These are phyloP conservation scores for Butastur rufipennis DNA, from an alignment of 2,113 vertebrate species.

Conservation along the genomic window DNA sequence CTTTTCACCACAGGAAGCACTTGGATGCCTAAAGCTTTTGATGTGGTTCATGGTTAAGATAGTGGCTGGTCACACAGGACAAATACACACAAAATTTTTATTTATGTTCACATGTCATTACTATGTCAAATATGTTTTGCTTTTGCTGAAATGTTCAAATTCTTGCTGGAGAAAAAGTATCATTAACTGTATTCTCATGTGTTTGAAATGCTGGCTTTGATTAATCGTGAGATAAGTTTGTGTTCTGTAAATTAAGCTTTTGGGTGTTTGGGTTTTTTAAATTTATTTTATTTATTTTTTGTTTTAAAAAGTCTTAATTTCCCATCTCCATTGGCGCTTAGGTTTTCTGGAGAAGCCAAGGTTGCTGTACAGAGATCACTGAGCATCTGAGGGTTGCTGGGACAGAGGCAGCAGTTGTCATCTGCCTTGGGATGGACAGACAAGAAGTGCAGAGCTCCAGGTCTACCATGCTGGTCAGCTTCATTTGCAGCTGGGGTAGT, in stretches of 20 bases:
- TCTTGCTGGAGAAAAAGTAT: not conserved
- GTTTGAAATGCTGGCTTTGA: not conserved
- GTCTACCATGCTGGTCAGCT: not conserved
- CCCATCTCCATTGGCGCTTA: not conserved
- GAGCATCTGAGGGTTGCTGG: not conserved
- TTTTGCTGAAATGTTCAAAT: not conserved
- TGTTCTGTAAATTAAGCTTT: not conserved
- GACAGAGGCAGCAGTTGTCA: not conserved
- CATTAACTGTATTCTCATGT: not conserved
- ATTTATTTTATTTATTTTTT: too few species aligned
- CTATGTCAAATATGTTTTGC: not conserved
- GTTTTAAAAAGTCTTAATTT: not conserved
- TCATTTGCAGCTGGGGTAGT: not conserved
- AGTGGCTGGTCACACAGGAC: not conserved
- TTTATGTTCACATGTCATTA: not conserved
- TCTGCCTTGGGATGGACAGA: not conserved
- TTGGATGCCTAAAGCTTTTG: not conserved
- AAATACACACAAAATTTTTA: not conserved
- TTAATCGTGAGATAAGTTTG: not conserved
- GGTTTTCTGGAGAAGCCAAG: not conserved
- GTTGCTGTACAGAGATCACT: not conserved
- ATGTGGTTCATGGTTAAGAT: not conserved
- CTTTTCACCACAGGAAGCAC: not conserved
- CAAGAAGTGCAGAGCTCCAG: too few species aligned
- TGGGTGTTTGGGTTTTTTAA: not conserved